These are phyloP conservation scores for Tipula unca DNA, from an alignment of 2,888 invertebrate genomes.

Conservation along the genomic window DNA sequence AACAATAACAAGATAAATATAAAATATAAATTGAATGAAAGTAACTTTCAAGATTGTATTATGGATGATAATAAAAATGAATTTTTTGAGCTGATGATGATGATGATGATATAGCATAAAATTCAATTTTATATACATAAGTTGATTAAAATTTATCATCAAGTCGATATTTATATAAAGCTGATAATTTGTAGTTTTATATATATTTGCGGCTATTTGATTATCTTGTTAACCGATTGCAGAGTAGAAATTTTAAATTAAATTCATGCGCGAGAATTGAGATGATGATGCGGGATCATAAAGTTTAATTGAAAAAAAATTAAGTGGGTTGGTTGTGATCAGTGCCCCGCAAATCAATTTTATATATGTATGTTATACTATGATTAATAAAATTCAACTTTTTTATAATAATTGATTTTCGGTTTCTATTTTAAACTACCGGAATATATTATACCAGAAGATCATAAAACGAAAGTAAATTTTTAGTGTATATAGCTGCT, in stretches of 20 bases:
- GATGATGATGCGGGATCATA: background rate
- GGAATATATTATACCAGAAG: background rate
- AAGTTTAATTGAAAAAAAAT: background rate
- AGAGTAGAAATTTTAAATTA: background rate
- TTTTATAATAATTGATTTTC: background rate
- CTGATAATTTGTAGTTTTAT: background rate
- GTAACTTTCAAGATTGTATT: background rate
- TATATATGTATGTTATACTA: too few species aligned
- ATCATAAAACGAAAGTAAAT: background rate
- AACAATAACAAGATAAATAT: background rate
- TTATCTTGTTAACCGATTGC: background rate
- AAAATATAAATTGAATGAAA: background rate
- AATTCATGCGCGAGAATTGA: background rate
- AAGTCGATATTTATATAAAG: background rate
- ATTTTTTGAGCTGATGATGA: background rate
- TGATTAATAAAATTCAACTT: background rate
- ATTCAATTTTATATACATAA: background rate
- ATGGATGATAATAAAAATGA: background rate
- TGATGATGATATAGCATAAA: background rate
- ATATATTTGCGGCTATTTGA: background rate
- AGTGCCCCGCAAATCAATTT: background rate
- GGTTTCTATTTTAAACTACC: background rate
- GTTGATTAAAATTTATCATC: background rate
- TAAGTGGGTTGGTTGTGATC: background rate
- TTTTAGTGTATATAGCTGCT: background rate